These are phyloP conservation scores for Physocephala rufipes DNA, from an alignment of 2,888 invertebrate genomes.

Conservation along the genomic window DNA sequence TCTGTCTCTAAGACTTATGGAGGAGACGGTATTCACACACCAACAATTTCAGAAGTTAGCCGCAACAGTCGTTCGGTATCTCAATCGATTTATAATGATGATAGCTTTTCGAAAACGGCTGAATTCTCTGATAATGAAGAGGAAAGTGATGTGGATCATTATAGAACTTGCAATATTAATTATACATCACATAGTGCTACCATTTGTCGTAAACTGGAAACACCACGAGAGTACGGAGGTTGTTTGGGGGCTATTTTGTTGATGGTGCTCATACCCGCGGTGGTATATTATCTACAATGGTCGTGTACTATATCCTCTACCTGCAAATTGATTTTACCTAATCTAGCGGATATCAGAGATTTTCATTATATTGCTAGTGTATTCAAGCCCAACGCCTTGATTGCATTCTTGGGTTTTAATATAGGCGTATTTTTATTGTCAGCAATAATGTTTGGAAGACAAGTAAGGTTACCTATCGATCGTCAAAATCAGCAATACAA, in stretches of 20 bases:
- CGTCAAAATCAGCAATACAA: slow-evolving; percentile 50
- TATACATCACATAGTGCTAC: slow-evolving; percentile 33
- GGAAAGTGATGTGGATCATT: slow-evolving; percentile 43
- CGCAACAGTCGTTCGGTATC: slow-evolving; percentile 60
- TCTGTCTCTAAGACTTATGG: slow-evolving; percentile 57
- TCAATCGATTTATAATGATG: slow-evolving; percentile 61
- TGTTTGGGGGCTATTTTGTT: slow-evolving; percentile 54
- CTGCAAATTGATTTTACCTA: slow-evolving; percentile 52
- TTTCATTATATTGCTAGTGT: slow-evolving; percentile 52
- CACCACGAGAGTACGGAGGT: slow-evolving; percentile 60
- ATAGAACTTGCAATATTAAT: slow-evolving; percentile 52
- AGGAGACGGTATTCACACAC: slow-evolving; percentile 45
- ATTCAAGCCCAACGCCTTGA: slow-evolving; percentile 53
- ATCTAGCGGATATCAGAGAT: slow-evolving; percentile 48
- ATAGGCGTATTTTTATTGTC: slow-evolving; percentile 57
- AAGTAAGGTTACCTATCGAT: slow-evolving; percentile 56
- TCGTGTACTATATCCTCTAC: slow-evolving; percentile 50
- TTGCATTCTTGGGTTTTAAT: slow-evolving; percentile 55
- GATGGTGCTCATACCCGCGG: slow-evolving; percentile 51
- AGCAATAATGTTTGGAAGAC: slow-evolving; percentile 57
- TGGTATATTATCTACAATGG: slow-evolving; percentile 60
- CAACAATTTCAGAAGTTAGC: slow-evolving; percentile 52
- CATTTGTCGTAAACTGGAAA: slow-evolving; percentile 53
- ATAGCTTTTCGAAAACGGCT: slow-evolving; percentile 58
- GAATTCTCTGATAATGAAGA: slow-evolving; percentile 53